Evolutionary conservation across 2,113 vertebrate genomes (phyloP).

Genomic region (Phalacrocorax aristotelis): DNA sequence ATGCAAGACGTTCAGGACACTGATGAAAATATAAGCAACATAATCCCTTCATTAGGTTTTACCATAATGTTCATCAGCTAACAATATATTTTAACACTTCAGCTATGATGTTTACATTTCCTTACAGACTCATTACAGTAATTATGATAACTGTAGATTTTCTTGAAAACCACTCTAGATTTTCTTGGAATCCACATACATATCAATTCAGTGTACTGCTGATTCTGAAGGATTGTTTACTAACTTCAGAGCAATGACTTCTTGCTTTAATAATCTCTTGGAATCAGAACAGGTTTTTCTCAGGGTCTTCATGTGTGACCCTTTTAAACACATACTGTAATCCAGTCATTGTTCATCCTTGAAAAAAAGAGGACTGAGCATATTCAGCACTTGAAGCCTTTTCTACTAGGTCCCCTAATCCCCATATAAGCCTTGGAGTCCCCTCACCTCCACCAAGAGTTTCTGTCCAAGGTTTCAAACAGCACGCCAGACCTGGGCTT

Average conservation of each 20-base stretch:
- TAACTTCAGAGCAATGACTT: neutral
- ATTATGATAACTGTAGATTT: neutral
- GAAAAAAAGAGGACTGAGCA: neutral
- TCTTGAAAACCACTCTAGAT: neutral
- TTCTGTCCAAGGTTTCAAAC: neutral
- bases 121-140: neutral
- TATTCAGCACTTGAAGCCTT: slow-evolving; percentile 11
- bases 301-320: neutral
- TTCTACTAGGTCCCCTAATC: slow-evolving; percentile 23
- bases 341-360: neutral
- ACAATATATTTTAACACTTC: neutral
- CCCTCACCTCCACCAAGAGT: neutral
- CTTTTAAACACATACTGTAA: slow-evolving; percentile 3
- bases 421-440: neutral
- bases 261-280: slow-evolving; percentile 13
- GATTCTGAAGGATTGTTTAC: neutral
- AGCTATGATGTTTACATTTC: neutral
- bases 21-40: neutral
- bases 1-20: neutral
- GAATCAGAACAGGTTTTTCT: slow-evolving; percentile 12
- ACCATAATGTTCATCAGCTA: neutral
- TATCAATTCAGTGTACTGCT: neutral
- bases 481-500: neutral
- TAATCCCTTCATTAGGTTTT: neutral
- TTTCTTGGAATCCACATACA: neutral